phyloP scores from a whole-genome alignment of 1,140 invertebrate genomes.

The Camponotus floridanus region DNA sequence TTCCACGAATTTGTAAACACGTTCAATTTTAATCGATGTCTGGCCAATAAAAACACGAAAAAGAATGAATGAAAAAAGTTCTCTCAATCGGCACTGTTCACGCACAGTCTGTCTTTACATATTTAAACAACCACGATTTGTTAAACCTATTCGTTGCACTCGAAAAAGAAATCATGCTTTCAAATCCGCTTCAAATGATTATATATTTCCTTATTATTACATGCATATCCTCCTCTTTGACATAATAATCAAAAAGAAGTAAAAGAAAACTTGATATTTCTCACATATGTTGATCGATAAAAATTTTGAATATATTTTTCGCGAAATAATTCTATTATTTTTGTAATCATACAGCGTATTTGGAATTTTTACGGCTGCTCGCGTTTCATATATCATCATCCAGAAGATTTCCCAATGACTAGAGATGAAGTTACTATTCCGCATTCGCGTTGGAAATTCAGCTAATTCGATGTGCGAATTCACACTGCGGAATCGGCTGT shows the following conservation, averaged over 20 bases:
- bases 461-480: conserved; percentile 57
- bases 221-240: not conserved
- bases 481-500: conserved; percentile 37
- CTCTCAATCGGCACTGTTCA: not conserved
- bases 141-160: not conserved
- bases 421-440: conserved; percentile 15
- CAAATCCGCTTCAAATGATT: conserved; percentile 16
- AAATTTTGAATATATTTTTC: not conserved
- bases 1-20: conserved; percentile 65
- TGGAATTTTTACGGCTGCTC: not conserved
- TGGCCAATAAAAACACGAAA: conserved; percentile 45
- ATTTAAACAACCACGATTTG: not conserved
- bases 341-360: not conserved
- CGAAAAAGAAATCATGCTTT: not conserved
- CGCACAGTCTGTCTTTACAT: not conserved
- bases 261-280: not conserved
- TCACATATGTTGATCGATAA: not conserved
- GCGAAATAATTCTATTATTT: not conserved
- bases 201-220: not conserved
- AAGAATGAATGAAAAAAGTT: not conserved
- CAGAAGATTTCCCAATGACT: conserved; percentile 19
- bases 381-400: not conserved
- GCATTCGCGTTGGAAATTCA: conserved; percentile 41
- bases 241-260: not conserved
- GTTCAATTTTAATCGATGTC: conserved; percentile 59